Evolutionary conservation across 1,140 invertebrate genomes (phyloP), one percentile per base, ranked within the genome.

Genomic region (Hyles vespertilio): DNA sequence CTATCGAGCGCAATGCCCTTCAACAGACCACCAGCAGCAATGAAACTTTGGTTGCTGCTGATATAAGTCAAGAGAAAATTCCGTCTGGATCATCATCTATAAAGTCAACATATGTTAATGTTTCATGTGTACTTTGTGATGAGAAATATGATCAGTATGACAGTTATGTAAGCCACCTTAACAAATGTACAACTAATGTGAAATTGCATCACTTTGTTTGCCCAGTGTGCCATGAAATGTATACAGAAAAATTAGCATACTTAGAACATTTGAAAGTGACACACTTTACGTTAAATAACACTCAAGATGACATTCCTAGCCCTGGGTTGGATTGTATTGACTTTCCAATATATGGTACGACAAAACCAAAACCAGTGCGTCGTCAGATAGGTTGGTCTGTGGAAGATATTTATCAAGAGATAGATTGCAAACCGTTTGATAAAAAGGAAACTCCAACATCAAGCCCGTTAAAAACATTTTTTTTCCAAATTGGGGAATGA

Each of bases 331-430:
- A 88, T 60, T 85, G 82, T 70, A 79, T 88, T 45, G 85, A 88
- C 71, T 84, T 83, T 74, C 81, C 85, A 44, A 78, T 78, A 43
- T 71, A 85, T 58, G 76, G 77, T 45, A 85, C 86, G 68, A 77
- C 70, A 3, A 80, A 74, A 61, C 83, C 81, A 4, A 87, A 84
- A 63, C 63, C 75, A 32, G 83, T 87, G 8, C 72, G 86, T 5
- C 74, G 85, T 5, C 84, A 87, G 68, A 89, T 89, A 56, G 86
- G 82, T 77, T 89, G 86, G 86, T 89, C 86, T 58, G 72, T 85
- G 70, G 86, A 87, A 69, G 84, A 89, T 65, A 87, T 89, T 59
- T 89, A 89, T 63, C 86, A 89, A 71, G 86, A 89, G 65, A 89
- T 87, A 71, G 82, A 85, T 54, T 87, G 79, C 56, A 81, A 76